Base-by-base conservation (phyloP, 2,888 invertebrate genomes). In the Nemurella pictetii region DNA sequence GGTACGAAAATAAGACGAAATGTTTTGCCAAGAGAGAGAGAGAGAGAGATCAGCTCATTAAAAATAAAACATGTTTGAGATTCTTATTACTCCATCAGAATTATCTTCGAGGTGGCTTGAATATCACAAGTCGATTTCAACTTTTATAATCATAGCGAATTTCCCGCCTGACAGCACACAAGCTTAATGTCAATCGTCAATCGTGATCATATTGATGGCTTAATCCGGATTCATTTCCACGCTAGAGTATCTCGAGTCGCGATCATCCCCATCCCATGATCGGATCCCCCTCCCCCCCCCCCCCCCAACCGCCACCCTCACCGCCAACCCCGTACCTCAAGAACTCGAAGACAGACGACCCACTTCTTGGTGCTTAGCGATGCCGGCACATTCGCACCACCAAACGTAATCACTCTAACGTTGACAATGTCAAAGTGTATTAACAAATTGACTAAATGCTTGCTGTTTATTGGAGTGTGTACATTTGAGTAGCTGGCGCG, bases 171-270 rank as follows among this genome's bases (percentile, higher is more conserved):
- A n/a, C 9, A 28, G 28, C 26, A n/a, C 75, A 26, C 26, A 27
- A 26, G 27, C n/a, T 75, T 75, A 75, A 75, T 75, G 27, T 25
- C 75, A 75, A 75, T 27, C 75, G 75, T n/a, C 27, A 55, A 20
- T 26, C 28, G 28, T 28, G 75, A 28, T 28, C 28, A 75, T 75
- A 75, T 75, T 75, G 75, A 75, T 75, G 75, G 28, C 27, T 27
- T 75, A 75, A 75, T 75, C 75, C 75, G 27, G 75, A 28, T 75
- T 75, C 75, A 75, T 75, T 75, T 75, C 75, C 75, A 28, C 26
- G 9, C 75, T 28, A n/a, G 75, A n/a, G 75, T 9, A 75, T 75
- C 28, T 28, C 15, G 12, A 28, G 28, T 20, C 75, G 75, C 7
- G 27, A 75, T 75, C 75, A 27, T 20, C 26, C 28, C 9, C 27